Percentiles rank a stretch among this genome's conserved stretches.
Evolutionary conservation across 2,797 vertebrate species (phyloP).

Genomic region (Sparus aurata): DNA sequence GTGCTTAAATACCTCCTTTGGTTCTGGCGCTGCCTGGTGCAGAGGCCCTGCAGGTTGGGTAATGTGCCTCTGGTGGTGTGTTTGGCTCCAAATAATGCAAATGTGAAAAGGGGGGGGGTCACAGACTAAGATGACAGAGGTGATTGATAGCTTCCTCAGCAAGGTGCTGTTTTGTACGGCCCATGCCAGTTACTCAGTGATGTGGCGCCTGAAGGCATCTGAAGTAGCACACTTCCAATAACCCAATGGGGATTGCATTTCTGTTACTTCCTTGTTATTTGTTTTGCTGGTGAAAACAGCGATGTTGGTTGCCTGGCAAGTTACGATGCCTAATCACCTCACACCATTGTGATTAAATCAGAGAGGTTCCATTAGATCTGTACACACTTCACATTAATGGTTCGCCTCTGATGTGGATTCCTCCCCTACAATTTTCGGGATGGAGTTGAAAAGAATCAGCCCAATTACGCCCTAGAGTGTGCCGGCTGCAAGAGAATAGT

Average conservation of each 20-base stretch:
- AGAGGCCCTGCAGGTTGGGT: conserved; percentile 17
- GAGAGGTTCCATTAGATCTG: neutral
- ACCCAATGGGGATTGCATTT: neutral
- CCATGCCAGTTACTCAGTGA: neutral
- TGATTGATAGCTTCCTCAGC: conserved; percentile 1
- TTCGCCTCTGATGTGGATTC: neutral
- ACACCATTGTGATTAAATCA: neutral
- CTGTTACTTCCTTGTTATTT: neutral
- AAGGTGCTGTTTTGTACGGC: neutral
- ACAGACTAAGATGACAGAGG: neutral
- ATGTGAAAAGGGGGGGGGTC: conserved; percentile 8
- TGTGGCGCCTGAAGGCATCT: neutral
- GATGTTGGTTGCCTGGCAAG: neutral
- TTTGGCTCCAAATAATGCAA: conserved; percentile 33
- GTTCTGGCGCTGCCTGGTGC: conserved; percentile 8
- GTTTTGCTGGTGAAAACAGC: neutral
- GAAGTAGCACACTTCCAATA: neutral
- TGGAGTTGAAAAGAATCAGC: neutral
- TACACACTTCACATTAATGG: neutral
- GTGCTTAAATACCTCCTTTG: conserved; percentile 25
- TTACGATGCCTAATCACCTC: conserved; percentile 2
- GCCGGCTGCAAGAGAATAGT: neutral
- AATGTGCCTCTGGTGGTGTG: conserved; percentile 27
- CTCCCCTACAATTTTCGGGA: neutral
- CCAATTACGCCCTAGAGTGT: neutral